Conservation (phyloP, 1,140 invertebrate species). For the Metopolophium dirhodum region DNA sequence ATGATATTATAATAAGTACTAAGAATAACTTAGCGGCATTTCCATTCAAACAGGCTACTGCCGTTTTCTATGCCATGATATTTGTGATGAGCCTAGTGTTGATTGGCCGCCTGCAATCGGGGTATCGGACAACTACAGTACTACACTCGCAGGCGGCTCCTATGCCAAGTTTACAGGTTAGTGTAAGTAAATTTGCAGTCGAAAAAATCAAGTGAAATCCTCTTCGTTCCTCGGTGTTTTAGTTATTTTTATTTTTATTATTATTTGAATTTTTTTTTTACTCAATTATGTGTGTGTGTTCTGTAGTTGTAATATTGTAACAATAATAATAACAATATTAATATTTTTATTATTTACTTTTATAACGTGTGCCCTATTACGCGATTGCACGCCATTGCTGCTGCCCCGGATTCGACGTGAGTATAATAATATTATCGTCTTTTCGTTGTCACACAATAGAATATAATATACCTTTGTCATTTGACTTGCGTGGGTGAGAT, state of each 20-base stretch:
- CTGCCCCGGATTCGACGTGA: conserved; percentile 21
- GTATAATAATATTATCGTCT: not conserved
- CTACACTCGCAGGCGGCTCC: conserved; percentile 39
- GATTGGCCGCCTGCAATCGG: conserved; percentile 32
- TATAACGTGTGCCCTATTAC: not conserved
- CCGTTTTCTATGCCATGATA: conserved; percentile 16
- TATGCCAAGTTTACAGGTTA: conserved; percentile 54
- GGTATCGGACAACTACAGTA: not conserved
- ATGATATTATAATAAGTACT: not conserved
- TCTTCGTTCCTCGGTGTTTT: not conserved
- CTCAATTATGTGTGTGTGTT: not conserved
- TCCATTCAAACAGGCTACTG: not conserved
- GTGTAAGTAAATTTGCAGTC: not conserved
- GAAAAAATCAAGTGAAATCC: not conserved
- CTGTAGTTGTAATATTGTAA: not conserved
- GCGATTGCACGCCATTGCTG: not conserved
- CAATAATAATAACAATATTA: too few species aligned
- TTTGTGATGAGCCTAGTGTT: conserved; percentile 2
- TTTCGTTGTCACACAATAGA: not conserved
- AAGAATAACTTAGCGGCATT: not conserved
- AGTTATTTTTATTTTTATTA: conserved; percentile 3
- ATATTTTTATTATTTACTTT: conserved; percentile 31
- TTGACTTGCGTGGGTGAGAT: not conserved
- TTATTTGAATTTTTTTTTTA: not conserved
- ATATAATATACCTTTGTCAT: not conserved